Conservation (phyloP, 2,797 vertebrate genomes). For the Oreortyx pictus region DNA sequence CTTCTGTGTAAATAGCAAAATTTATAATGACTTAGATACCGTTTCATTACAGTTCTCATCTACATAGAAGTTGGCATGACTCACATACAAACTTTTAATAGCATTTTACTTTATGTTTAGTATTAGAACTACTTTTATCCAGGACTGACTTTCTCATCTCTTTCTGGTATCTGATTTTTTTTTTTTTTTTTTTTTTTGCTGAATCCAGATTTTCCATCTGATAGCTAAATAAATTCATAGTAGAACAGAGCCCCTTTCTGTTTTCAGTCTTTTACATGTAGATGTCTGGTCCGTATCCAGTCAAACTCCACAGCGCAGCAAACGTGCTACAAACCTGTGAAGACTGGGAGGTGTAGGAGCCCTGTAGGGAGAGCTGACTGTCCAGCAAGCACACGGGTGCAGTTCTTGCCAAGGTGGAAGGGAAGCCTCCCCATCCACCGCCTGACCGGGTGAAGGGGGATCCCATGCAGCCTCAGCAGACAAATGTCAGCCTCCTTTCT, state of each 20-base stretch:
- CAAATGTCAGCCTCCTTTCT: background rate
- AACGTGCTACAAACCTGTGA: background rate
- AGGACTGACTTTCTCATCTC: background rate
- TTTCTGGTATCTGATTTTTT: background rate
- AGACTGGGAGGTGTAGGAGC: background rate
- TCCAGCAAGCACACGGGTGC: background rate
- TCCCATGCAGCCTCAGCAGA: background rate
- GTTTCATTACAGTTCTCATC: conserved; percentile 22
- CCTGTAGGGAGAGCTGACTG: background rate
- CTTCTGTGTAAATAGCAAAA: conserved; percentile 49
- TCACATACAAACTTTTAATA: background rate
- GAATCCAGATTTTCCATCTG: conserved; percentile 32
- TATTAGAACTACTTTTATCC: conserved; percentile 29
- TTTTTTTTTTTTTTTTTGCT: background rate
- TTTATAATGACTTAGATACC: conserved; percentile 42
- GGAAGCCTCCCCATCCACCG: background rate
- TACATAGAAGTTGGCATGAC: conserved; percentile 38
- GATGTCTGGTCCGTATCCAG: conserved; percentile 9
- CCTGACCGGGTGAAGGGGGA: background rate
- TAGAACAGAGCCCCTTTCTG: conserved; percentile 48
- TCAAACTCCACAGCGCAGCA: background rate
- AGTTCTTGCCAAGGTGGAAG: background rate
- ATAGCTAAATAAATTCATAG: conserved; percentile 37
- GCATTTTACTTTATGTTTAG: background rate
- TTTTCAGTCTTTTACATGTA: conserved; percentile 34